Base-by-base conservation (phyloP, 1,140 invertebrate genomes). In the Drosophila chauvacae region DNA sequence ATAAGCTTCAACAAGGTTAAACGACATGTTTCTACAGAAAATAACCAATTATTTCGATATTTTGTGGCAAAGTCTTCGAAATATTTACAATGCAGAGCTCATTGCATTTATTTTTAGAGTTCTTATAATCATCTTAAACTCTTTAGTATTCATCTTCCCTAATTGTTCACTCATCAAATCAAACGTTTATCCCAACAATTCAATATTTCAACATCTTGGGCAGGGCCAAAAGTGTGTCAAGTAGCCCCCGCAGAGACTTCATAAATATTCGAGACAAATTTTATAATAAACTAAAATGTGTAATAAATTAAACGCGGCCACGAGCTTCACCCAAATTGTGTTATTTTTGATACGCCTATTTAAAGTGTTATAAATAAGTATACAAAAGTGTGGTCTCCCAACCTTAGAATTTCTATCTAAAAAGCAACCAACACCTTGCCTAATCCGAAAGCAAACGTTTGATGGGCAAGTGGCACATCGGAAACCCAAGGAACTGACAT, bases 401-500 rank as follows among this genome's bases (percentile, higher is more conserved):
- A 26, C 66, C 63, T 30, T 23, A 53, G 41, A 51, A 28, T 51
- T 61, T 26, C 23, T 5, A 13, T 60, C 18, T 48, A 30, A 20
- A 50, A 13, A 30, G 48, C 48, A 30, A 50, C 26, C 30, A 28
- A 55, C 47, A 62, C 23, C 23, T 18, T 16, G 35, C 39, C 47
- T 51, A 51, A 62, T 62, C 59, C 59, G 14, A 23, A 50, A n/a
- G 18, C 30, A 30, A 23, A 23, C 14, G 18, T 48, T 50, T 61
- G 59, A 51, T 26, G 59, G 30, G 47, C 59, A 39, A 39, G 33
- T 51, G 59, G 33, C 59, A 58, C 51, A 33, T 64, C 13, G 30
- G 45, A 48, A 41, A 70, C 4, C 18, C 10, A 37, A 65, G 55
- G 62, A 68, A 44, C 42, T 57, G 78, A 75, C 65, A 77, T 39